Conservation (phyloP, 2,797 vertebrate species). For the Myotis planiceps region DNA sequence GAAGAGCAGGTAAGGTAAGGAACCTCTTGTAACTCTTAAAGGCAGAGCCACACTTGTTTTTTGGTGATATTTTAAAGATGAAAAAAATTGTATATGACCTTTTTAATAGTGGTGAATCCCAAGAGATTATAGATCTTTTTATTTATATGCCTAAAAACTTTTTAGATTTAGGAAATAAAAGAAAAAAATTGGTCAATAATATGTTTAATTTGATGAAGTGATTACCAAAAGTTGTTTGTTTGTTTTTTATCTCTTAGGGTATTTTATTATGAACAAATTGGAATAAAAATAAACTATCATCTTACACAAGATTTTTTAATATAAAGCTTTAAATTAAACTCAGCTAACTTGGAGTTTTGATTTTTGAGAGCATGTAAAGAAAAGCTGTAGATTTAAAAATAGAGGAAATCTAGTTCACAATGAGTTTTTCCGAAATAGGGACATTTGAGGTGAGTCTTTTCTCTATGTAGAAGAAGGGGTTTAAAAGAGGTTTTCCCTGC, state of each 20-base stretch:
- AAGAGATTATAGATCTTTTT: neutral
- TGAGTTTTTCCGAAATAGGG: neutral
- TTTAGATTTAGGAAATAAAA: conserved; percentile 30
- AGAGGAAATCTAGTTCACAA: neutral
- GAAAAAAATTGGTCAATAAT: neutral
- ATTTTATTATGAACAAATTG: conserved; percentile 1
- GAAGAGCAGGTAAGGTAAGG: conserved; percentile 95
- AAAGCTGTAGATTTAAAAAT: neutral
- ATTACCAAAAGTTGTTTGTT: neutral
- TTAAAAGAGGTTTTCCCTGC: neutral
- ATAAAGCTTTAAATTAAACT: neutral
- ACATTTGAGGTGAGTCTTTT: neutral
- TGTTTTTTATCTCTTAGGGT: neutral
- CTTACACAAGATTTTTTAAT: neutral
- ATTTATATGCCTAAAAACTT: neutral
- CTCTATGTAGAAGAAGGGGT: neutral
- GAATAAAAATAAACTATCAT: conserved; percentile 32
- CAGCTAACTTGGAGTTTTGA: neutral
- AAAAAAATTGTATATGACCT: neutral
- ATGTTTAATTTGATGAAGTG: conserved; percentile 15
- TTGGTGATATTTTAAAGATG: neutral
- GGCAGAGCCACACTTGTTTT: neutral
- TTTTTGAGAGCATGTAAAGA: conserved; percentile 20
- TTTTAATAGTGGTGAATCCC: neutral
- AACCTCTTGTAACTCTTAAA: neutral